Evolutionary conservation across 2,113 vertebrate species (phyloP).

Genomic region (Romanogobio albipinnatus): DNA sequence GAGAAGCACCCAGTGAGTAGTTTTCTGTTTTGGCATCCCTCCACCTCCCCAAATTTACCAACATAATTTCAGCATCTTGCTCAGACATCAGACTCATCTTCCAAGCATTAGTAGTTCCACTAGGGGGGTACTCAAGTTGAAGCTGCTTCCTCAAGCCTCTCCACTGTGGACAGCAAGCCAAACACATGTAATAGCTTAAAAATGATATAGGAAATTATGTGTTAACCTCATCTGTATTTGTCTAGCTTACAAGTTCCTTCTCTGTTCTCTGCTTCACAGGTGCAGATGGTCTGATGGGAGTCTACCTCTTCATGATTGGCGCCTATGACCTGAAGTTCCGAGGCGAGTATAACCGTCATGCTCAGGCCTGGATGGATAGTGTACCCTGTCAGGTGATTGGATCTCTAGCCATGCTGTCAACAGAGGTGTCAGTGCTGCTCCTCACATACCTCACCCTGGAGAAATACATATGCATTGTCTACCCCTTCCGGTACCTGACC

Average conservation of each 20-base stretch:
- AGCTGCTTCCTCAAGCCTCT: too few species aligned
- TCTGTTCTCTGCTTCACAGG: constrained; percentile 73
- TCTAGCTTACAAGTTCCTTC: constrained; percentile 7
- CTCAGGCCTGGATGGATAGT: constrained; percentile 96
- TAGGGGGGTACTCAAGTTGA: too few species aligned
- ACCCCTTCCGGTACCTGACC: constrained; percentile 92
- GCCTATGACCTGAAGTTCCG: constrained; percentile 93
- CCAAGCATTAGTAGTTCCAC: too few species aligned
- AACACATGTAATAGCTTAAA: too few species aligned
- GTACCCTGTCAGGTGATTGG: constrained; percentile 89
- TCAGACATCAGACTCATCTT: too few species aligned
- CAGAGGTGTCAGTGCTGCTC: constrained; percentile 95
- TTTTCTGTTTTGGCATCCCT: too few species aligned
- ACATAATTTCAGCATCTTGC: too few species aligned
- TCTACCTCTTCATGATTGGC: constrained; percentile 96
- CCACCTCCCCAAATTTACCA: too few species aligned
- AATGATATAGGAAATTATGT: too few species aligned
- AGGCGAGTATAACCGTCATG: constrained; percentile 94
- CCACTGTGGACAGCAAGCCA: too few species aligned
- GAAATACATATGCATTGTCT: constrained; percentile 97
- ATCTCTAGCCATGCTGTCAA: constrained; percentile 94
- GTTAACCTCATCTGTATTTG: background rate
- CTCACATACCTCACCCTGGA: constrained; percentile 95
- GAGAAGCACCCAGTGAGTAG: too few species aligned
- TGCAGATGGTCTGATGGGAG: constrained; percentile 96